A percentile compares a stretch with the other conserved stretches of the same genome.
These are phyloP conservation scores for Planiliza haematocheilus DNA, from an alignment of 2,113 vertebrate genomes.

Conservation along the genomic window DNA sequence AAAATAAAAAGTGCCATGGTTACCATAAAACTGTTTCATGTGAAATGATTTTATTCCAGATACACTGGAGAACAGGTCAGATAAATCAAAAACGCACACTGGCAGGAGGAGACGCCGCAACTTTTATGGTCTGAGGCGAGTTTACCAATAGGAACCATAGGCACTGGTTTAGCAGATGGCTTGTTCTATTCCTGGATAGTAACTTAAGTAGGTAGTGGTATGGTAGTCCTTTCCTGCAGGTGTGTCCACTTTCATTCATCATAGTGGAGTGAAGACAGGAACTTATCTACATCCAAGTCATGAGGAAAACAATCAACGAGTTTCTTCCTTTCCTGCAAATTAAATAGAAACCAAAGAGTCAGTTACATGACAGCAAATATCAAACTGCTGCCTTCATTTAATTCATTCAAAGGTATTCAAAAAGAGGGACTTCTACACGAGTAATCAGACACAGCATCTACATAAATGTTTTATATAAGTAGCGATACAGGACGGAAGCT, in stretches of 20 bases:
- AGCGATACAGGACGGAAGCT: not conserved
- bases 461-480: not conserved
- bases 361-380: not conserved
- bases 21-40: conserved; percentile 14
- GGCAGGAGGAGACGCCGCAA: conserved; percentile 28
- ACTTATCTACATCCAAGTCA: conserved; percentile 98
- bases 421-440: not conserved
- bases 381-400: not conserved
- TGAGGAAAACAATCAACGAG: conserved; percentile 92
- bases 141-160: conserved; percentile 43
- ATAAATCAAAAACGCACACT: conserved; percentile 20
- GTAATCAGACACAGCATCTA: not conserved
- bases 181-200: conserved; percentile 66
- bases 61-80: conserved; percentile 1
- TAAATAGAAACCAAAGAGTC: conserved; percentile 14
- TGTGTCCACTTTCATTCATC: conserved; percentile 86
- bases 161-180: conserved; percentile 64
- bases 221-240: conserved; percentile 23
- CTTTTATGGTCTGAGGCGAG: conserved; percentile 45
- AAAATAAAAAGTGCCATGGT: conserved; percentile 35
- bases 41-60: conserved; percentile 20
- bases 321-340: conserved; percentile 89
- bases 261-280: conserved; percentile 96
- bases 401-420: not conserved
- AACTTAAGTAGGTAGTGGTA: conserved; percentile 49